Evolutionary conservation across 2,113 vertebrate genomes (phyloP), one percentile per base, ranked within the genome.

Genomic region (Laterallus jamaicensis): DNA sequence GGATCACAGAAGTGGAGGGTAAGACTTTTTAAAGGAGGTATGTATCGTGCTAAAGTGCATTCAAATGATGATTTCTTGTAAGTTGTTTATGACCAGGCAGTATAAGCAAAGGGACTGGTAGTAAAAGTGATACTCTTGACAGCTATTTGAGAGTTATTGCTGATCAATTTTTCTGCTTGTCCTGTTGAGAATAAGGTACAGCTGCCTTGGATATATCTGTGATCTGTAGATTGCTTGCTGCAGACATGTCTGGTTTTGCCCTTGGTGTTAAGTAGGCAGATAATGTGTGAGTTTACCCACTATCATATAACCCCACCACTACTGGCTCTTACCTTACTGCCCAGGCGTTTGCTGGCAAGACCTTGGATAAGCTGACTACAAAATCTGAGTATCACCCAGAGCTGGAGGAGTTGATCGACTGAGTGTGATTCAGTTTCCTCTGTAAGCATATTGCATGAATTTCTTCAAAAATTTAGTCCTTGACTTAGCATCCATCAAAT

Each of bases 191-290:
- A 47, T 47, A 60, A 78, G 35, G 35, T 87, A 50, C 26, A 71
- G 29, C 59, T 77, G 68, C 50, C 68, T 77, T 74, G 40, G 15
- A 25, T 71, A 17, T 1, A 81, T n/a, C n/a, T 85, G 2, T 54
- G 29, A 50, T 56, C 58, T 44, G 20, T 85, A 60, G 74, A 71
- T 71, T 86, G 35, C 40, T 93, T 79, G 28, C 69, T 82, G 49
- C 62, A 73, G 44, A 29, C 75, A 25, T 47, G 69, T 83, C 87
- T 94, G 69, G 24, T 64, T 93, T 96, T 92, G 81, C 66, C 59
- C 54, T 85, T 83, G 80, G 19, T 59, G 22, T 59, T 92, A 80
- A 91, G 28, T 37, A 52, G 20, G n/a, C 42, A 28, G 52, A 5
- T 59, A 86, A 58, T 11, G 44, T 92, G 73, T 88, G 75, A 87